Evolutionary conservation across 2,113 vertebrate genomes (phyloP), one percentile per base, ranked within the genome.

Genomic region (Ariopsis seemanni): DNA sequence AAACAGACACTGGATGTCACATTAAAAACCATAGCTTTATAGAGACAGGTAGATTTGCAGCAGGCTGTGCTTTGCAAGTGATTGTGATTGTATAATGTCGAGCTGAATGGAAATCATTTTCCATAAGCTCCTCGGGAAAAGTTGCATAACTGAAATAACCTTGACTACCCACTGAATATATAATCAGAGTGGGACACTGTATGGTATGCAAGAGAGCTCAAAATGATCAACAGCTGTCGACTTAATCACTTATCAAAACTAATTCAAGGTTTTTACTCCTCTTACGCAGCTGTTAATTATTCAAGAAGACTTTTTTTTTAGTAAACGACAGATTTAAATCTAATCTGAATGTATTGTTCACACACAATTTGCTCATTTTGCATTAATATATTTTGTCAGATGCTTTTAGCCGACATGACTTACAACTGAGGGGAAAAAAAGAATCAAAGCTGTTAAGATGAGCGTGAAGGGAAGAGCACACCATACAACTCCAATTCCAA

Each of bases 1-100:
- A 69, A 86, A 81, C 63, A 67, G 77, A 80, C 55, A 67, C 34
- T 14, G 30, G 75, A 42, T 86, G 60, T 55, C 85, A 58, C 8
- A 30, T 86, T 42, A 12, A 25, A 81, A 86, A 69, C 55, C 27
- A 14, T 34, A 30, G 25, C 72, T 52, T 63, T 27, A 63, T 30
- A 85, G 22, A 77, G 57, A 42, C 22, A n/a, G 14, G 53, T 69
- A 74, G 53, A 85, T 53, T 52, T 52, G 17, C 71, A 74, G 71
- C 34, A 60, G 10, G 53, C 25, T 75, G n/a, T n/a, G 18, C 57
- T 50, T 60, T 58, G 12, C 34, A 63, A 77, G 57, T 18, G 57
- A 77, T 77, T 77, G 52, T 14, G 17, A 34, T 71, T 18, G 27
- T 71, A 34, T 34, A 71, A 71, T 18, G 12, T 30, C 5, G n/a